Percentiles rank a stretch among this genome's conserved stretches.
These are phyloP conservation scores for Trinectes maculatus DNA, from an alignment of 2,113 vertebrate genomes.

Conservation along the genomic window DNA sequence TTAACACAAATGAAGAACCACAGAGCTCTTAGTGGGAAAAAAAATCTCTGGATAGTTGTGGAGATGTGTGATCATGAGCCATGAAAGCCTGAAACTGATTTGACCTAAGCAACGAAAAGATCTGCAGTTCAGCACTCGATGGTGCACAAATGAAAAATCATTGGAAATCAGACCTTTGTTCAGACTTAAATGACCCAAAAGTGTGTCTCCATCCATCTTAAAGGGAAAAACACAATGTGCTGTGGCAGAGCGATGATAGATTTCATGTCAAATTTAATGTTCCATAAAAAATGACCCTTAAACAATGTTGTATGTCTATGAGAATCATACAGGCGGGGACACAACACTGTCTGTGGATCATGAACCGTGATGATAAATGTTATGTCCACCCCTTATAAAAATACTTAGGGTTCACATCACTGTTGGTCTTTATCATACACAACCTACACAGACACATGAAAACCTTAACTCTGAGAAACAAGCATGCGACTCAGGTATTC, in stretches of 20 bases:
- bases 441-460: neutral
- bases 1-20: too few relatives aligned
- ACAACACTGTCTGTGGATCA: neutral
- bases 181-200: neutral
- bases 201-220: neutral
- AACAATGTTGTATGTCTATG: neutral
- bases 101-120: too few relatives aligned
- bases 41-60: too few relatives aligned
- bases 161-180: neutral
- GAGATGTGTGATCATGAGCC: too few relatives aligned
- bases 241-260: neutral
- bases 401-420: neutral
- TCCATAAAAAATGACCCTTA: neutral
- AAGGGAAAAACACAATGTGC: neutral
- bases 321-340: neutral
- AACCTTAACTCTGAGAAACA: too few relatives aligned
- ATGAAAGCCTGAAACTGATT: too few relatives aligned
- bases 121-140: too few relatives aligned
- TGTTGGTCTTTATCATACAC: neutral
- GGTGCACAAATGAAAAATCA: neutral
- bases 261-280: neutral
- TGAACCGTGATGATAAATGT: too few relatives aligned
- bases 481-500: conserved; percentile 4
- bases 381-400: neutral
- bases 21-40: too few relatives aligned